phyloP scores from a whole-genome alignment of 1,140 invertebrate species.

The Hypothenemus hampei region DNA sequence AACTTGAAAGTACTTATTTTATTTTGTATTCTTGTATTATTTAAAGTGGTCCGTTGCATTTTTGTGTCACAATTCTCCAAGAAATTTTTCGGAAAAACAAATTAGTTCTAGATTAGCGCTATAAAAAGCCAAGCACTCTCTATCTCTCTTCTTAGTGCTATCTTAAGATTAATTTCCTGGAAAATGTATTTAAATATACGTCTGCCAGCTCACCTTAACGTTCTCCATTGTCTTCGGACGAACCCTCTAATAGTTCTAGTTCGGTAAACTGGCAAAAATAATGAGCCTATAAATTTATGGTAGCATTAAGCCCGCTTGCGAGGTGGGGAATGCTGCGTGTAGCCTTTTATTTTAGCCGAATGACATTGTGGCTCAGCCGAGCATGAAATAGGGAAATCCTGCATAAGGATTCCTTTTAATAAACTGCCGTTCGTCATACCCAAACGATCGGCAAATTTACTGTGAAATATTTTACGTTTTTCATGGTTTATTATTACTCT shows the following conservation, averaged over 20 bases:
- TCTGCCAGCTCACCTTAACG: background rate
- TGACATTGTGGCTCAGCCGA: constrained; percentile 19
- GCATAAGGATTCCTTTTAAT: constrained; percentile 25
- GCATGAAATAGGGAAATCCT: constrained; percentile 28
- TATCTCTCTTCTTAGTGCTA: no score
- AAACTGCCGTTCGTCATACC: constrained; percentile 26
- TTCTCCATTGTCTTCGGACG: constrained; percentile 1
- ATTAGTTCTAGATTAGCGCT: no score
- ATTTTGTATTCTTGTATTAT: no score
- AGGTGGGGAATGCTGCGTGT: constrained; percentile 9
- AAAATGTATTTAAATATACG: constrained; percentile 3
- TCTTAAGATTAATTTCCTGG: background rate
- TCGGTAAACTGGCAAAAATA: constrained; percentile 26
- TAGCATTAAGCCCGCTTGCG: constrained; percentile 2
- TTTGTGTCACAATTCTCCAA: no score
- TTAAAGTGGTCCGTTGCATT: no score
- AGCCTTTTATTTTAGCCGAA: constrained; percentile 26
- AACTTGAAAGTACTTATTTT: no score
- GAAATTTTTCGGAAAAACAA: no score
- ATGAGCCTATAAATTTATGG: constrained; percentile 24
- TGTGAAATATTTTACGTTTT: constrained; percentile 26
- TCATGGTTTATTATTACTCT: no score
- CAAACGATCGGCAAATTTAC: constrained; percentile 26
- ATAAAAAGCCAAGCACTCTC: no score
- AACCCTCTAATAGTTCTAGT: constrained; percentile 17